Conservation (phyloP, 2,113 vertebrate genomes). For the Apeltes quadracus region DNA sequence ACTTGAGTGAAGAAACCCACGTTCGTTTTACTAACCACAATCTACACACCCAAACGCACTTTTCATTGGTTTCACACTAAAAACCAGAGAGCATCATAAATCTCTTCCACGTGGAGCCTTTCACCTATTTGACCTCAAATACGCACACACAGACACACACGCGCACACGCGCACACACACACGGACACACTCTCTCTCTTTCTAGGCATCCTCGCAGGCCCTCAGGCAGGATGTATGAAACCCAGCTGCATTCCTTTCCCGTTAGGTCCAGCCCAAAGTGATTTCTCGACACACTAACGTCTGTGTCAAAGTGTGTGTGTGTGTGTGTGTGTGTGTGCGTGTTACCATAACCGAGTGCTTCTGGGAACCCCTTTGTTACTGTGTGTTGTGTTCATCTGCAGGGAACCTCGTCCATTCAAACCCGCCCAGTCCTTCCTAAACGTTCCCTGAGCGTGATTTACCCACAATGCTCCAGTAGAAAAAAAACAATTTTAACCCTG, state of each 20-base stretch:
- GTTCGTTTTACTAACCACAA: slow-evolving; percentile 57
- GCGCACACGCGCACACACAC: neutral
- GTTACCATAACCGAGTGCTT: slow-evolving; percentile 46
- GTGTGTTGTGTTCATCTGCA: slow-evolving; percentile 33
- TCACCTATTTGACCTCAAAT: slow-evolving; percentile 68
- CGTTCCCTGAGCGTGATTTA: slow-evolving; percentile 59
- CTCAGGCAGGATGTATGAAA: slow-evolving; percentile 80
- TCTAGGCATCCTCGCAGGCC: slow-evolving; percentile 66
- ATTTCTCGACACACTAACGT: slow-evolving; percentile 75
- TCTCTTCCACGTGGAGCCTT: slow-evolving; percentile 63
- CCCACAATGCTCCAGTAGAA: slow-evolving; percentile 48
- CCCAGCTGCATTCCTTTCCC: slow-evolving; percentile 81
- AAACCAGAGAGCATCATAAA: slow-evolving; percentile 57
- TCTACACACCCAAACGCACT: slow-evolving; percentile 19
- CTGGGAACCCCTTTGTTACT: slow-evolving; percentile 71
- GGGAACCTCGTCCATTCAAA: slow-evolving; percentile 5
- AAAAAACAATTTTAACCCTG: slow-evolving; percentile 49
- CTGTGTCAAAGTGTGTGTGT: slow-evolving; percentile 66
- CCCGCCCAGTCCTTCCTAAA: slow-evolving; percentile 24
- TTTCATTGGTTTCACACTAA: slow-evolving; percentile 20
- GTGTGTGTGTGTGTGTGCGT: slow-evolving; percentile 29
- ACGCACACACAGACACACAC: slow-evolving; percentile 5
- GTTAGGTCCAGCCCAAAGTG: slow-evolving; percentile 80
- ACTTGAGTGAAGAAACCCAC: slow-evolving; percentile 48
- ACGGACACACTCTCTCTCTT: slow-evolving; percentile 4